phyloP scores from a whole-genome alignment of 2,888 invertebrate species.

The Spisula solida region DNA sequence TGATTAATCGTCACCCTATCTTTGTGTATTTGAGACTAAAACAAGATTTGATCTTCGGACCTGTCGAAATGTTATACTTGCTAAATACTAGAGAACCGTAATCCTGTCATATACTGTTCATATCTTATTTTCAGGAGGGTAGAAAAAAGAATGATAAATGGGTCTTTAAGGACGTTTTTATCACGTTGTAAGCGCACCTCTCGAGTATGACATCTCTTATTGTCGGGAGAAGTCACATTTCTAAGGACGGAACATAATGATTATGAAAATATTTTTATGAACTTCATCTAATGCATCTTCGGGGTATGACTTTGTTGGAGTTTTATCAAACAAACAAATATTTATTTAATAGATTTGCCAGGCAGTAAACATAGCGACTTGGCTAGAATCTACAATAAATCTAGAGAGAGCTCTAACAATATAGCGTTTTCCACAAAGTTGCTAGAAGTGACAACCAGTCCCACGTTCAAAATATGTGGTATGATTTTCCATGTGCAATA shows the following conservation, averaged over 20 bases:
- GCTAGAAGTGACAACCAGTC: neutral
- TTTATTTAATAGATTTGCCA: conserved; percentile 10
- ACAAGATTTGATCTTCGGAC: conserved; percentile 36
- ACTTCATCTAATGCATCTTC: conserved; percentile 4
- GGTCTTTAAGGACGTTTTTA: conserved; percentile 56
- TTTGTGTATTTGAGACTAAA: conserved; percentile 40
- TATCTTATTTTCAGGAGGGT: conserved; percentile 40
- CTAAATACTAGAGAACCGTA: conserved; percentile 36
- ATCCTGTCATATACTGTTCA: conserved; percentile 39
- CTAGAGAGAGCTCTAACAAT: neutral
- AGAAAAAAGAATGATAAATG: conserved; percentile 51
- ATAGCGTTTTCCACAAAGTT: neutral
- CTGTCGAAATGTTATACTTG: conserved; percentile 53
- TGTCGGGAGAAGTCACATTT: neutral
- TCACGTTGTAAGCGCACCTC: conserved; percentile 19
- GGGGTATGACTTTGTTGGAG: neutral
- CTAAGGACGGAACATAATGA: neutral
- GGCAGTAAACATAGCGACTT: neutral
- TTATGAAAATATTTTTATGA: conserved; percentile 9
- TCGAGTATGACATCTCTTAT: conserved; percentile 18
- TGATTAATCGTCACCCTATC: conserved; percentile 37
- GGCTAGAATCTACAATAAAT: conserved; percentile 6
- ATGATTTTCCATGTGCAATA: neutral
- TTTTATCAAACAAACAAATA: conserved; percentile 16
- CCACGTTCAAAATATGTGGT: conserved; percentile 5